Evolutionary conservation across 1,140 invertebrate genomes (phyloP), one percentile per base, ranked within the genome.

Genomic region (Hesperophylax magnus): DNA sequence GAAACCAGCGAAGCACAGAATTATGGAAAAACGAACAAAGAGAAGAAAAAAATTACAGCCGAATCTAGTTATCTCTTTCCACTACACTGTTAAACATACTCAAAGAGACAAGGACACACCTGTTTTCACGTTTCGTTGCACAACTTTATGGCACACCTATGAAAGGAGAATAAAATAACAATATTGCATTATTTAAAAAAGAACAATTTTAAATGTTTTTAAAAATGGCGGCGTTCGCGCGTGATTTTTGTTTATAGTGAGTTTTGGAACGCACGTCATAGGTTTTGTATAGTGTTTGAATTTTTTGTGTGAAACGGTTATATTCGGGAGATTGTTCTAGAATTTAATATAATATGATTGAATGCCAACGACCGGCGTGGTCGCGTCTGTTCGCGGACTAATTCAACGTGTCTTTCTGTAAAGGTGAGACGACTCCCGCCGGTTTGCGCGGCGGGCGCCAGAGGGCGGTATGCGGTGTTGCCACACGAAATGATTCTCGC

Each of bases 101-200:
- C 54, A 72, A 72, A 24, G 47, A 54, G 69, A 72, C 69, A 72
- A 72, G 69, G 47, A 72, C 69, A 72, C 69, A 72, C 69, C 69
- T 72, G 69, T 72, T 72, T 72, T 72, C 69, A 72, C 69, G 69
- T 54, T 72, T 72, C 69, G 47, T 56, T 72, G 69, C 69, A 72
- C 69, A 72, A 24, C 69, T 17, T 47, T 54, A 72, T 72, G 69
- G 69, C 69, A 72, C 69, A 72, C 69, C 69, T 72, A 72, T 24
- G 47, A 17, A 72, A 67, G 17, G 17, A 20, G 69, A 72, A 72
- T 72, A 72, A 71, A 72, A 47, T 54, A 54, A 54, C 47, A n/a
- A 52, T 72, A 54, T 17, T 22, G 20, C 53, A 72, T 27, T n/a
- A 27, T 52, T 53, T 31, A 56, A 72, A 53, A 72, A 52, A 27